Percentiles rank a stretch among this genome's conserved stretches.
phyloP scores from a whole-genome alignment of 2,888 invertebrate species.

The Drosophila planitibia region DNA sequence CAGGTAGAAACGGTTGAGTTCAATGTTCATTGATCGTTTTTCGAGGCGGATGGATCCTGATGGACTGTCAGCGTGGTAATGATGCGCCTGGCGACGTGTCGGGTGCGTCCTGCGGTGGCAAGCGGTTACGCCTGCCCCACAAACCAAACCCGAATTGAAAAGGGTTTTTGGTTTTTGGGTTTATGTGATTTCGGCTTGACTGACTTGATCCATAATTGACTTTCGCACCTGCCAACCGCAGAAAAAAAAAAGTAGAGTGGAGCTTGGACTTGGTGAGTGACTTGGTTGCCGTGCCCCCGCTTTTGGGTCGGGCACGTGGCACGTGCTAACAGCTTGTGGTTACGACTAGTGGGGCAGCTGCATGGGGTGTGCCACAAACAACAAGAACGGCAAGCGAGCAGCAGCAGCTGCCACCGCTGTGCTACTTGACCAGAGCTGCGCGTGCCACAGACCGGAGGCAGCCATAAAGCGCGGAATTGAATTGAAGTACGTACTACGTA shows the following conservation, averaged over 20 bases:
- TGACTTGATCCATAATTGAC: constrained; percentile 64
- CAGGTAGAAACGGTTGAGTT: constrained; percentile 45
- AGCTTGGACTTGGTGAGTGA: constrained; percentile 24
- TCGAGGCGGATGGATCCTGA: constrained; percentile 51
- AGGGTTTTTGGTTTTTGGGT: constrained; percentile 26
- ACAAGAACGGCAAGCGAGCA: neutral
- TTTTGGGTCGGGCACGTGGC: constrained; percentile 31
- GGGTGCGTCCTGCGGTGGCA: constrained; percentile 76
- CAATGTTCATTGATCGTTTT: constrained; percentile 41
- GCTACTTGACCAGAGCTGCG: constrained; percentile 54
- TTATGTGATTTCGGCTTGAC: constrained; percentile 46
- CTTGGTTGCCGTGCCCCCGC: neutral
- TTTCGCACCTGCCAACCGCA: constrained; percentile 73
- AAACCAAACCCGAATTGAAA: constrained; percentile 37
- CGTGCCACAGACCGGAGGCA: constrained; percentile 41
- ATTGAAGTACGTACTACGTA: constrained; percentile 18
- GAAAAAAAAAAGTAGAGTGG: constrained; percentile 14
- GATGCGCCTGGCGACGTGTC: constrained; percentile 70
- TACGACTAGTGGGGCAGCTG: constrained; percentile 36
- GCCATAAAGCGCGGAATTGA: constrained; percentile 37
- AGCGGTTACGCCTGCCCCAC: constrained; percentile 37
- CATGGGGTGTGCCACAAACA: constrained; percentile 34
- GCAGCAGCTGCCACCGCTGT: constrained; percentile 22
- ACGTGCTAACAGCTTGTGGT: constrained; percentile 63
- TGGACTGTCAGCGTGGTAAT: constrained; percentile 65